Percentiles rank a stretch among this genome's conserved stretches.
Conservation (phyloP, 2,797 vertebrate genomes). For the Gouania willdenowi region DNA sequence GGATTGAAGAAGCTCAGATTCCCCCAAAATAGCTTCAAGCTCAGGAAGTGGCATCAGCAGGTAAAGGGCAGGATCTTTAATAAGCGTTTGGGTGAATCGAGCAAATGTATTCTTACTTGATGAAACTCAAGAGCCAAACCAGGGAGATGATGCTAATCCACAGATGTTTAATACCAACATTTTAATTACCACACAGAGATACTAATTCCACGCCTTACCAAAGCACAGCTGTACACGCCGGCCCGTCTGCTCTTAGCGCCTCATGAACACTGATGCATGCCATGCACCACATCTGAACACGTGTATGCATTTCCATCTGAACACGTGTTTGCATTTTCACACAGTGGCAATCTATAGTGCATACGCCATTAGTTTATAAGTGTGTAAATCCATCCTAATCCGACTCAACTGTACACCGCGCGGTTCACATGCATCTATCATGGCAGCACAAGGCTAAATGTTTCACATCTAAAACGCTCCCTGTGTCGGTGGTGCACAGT, state of each 20-base stretch:
- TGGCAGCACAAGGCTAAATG: constrained; percentile 53
- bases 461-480: constrained; percentile 59
- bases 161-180: constrained; percentile 50
- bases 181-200: constrained; percentile 54
- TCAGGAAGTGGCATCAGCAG: constrained; percentile 43
- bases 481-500: constrained; percentile 33
- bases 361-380: background rate
- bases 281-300: background rate
- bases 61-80: constrained; percentile 32
- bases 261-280: constrained; percentile 7
- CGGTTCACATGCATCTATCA: constrained; percentile 51
- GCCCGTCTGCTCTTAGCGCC: constrained; percentile 7
- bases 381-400: constrained; percentile 9
- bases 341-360: background rate
- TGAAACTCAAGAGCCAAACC: constrained; percentile 7
- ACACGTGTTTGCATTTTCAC: too few species aligned
- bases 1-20: too few species aligned
- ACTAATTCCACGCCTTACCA: constrained; percentile 42
- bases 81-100: constrained; percentile 16
- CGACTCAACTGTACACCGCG: constrained; percentile 26
- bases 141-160: constrained; percentile 18
- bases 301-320: too few species aligned
- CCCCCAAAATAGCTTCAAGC: constrained; percentile 61
- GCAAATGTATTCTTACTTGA: constrained; percentile 22
- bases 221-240: constrained; percentile 18